phyloP scores from a whole-genome alignment of 2,888 invertebrate species.

The Leucophenga montana region DNA sequence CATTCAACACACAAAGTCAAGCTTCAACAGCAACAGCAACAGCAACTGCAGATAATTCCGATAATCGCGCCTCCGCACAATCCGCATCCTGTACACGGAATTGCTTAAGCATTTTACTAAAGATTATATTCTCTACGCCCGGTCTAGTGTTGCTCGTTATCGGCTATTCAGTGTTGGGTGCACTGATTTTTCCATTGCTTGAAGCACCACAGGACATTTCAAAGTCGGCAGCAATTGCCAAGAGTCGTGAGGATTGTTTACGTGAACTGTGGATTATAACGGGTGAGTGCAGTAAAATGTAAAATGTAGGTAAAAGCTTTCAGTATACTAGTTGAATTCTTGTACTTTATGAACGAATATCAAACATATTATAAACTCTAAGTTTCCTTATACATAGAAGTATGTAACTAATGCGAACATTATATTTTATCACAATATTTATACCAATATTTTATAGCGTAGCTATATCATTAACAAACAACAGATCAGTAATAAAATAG shows the following conservation, averaged over 20 bases:
- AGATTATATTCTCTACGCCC: constrained; percentile 71
- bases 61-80: constrained; percentile 24
- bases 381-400: no score
- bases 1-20: neutral
- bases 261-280: constrained; percentile 86
- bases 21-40: constrained; percentile 40
- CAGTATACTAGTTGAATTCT: constrained; percentile 16
- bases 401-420: no score
- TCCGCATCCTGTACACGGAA: constrained; percentile 30
- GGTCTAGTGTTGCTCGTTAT: constrained; percentile 83
- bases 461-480: no score
- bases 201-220: constrained; percentile 80
- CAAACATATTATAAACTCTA: no score
- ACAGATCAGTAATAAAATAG: no score
- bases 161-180: constrained; percentile 83
- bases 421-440: no score
- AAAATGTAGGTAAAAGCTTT: constrained; percentile 20
- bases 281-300: constrained; percentile 75
- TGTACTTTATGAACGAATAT: no score
- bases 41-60: constrained; percentile 25
- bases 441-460: no score
- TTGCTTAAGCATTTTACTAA: constrained; percentile 64
- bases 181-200: constrained; percentile 82
- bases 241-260: constrained; percentile 80
- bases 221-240: constrained; percentile 78